Evolutionary conservation across 2,888 invertebrate genomes (phyloP).

Genomic region (Drosophila lutescens): DNA sequence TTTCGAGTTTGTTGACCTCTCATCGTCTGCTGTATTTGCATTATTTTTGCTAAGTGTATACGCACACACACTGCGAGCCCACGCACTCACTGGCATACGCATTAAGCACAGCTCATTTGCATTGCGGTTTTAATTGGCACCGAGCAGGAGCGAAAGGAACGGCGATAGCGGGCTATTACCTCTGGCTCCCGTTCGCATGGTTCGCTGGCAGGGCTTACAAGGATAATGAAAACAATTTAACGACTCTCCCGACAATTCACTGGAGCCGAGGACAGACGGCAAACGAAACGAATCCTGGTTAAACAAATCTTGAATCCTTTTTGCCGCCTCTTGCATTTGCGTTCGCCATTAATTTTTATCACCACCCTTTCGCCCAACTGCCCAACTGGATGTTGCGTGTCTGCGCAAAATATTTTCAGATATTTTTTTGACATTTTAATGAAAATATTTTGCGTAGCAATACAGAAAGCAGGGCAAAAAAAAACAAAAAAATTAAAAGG

Average conservation of each 20-base stretch:
- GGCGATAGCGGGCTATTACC: conserved; percentile 26
- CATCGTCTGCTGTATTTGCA: neutral
- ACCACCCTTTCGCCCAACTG: neutral
- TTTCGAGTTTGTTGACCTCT: too few species aligned
- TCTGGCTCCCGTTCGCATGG: conserved; percentile 21
- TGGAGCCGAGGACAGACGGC: conserved; percentile 31
- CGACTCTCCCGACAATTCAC: conserved; percentile 75
- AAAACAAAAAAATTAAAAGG: conserved; percentile 14
- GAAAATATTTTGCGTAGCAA: conserved; percentile 71
- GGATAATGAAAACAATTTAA: conserved; percentile 80
- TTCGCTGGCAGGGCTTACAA: conserved; percentile 64
- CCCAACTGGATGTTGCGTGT: conserved; percentile 63
- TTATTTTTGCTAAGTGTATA: neutral
- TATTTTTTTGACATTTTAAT: conserved; percentile 74
- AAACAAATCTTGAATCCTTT: conserved; percentile 75
- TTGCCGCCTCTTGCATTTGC: conserved; percentile 46
- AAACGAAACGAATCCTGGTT: conserved; percentile 58
- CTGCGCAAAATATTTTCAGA: conserved; percentile 76
- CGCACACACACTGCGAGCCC: conserved; percentile 14
- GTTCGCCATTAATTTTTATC: conserved; percentile 37
- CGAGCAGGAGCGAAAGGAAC: conserved; percentile 13
- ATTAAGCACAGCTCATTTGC: conserved; percentile 78
- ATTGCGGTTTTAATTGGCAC: conserved; percentile 77
- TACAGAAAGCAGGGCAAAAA: conserved; percentile 40
- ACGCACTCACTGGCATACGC: conserved; percentile 32